Percentiles rank a stretch among this genome's conserved stretches.
Evolutionary conservation across 2,113 vertebrate genomes (phyloP).

Genomic region (Protobothrops flavoviridis): DNA sequence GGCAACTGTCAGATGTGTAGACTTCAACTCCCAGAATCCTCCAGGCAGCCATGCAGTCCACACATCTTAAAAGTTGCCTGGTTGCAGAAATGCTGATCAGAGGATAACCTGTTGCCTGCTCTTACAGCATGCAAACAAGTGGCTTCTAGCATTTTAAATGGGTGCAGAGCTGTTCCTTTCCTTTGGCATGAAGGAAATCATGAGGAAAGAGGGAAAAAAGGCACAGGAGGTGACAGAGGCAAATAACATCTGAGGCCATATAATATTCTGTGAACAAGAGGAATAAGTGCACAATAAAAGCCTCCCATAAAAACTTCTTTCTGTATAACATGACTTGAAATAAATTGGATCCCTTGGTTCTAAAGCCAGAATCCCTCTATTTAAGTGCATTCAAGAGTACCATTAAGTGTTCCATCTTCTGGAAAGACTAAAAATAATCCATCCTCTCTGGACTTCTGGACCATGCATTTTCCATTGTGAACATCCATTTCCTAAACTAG

Average conservation of each 20-base stretch:
- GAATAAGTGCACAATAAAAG: background rate
- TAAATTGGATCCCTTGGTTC: background rate
- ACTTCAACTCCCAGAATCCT: background rate
- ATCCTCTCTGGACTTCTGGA: background rate
- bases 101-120: background rate
- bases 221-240: background rate
- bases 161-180: background rate
- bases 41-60: background rate
- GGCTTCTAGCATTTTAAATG: background rate
- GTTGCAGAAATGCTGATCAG: background rate
- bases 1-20: background rate
- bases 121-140: background rate
- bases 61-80: background rate
- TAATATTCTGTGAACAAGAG: background rate
- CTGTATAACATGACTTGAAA: background rate
- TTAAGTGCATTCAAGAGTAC: background rate
- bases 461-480: background rate
- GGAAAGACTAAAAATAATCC: background rate
- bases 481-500: background rate
- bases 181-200: background rate
- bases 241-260: background rate
- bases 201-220: background rate
- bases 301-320: background rate
- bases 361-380: background rate
- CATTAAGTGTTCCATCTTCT: background rate